Conservation (phyloP, 2,888 invertebrate species). For the Drosophila putrida region DNA sequence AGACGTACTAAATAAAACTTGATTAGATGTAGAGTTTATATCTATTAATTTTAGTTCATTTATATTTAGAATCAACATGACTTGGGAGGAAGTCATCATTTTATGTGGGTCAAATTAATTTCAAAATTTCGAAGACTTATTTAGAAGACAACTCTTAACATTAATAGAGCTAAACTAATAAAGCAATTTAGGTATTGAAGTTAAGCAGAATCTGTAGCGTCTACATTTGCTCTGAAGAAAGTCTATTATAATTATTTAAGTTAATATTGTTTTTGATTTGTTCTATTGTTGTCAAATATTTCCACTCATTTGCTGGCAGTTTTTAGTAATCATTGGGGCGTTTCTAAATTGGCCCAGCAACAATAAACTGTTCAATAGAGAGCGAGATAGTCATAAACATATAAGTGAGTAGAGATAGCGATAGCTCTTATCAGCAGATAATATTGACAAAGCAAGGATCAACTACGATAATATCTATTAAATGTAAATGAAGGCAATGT, state of each 20-base stretch:
- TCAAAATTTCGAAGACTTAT: no score
- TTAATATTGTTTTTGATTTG: background rate
- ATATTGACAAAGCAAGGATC: background rate
- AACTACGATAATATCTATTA: constrained; percentile 1
- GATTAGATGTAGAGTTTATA: no score
- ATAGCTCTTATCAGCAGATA: constrained; percentile 24
- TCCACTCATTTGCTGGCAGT: constrained; percentile 8
- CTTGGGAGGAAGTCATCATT: no score
- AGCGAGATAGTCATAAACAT: constrained; percentile 10
- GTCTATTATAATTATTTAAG: background rate
- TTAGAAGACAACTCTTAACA: no score
- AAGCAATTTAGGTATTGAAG: background rate
- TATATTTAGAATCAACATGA: no score
- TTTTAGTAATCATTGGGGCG: constrained; percentile 22
- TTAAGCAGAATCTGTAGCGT: background rate
- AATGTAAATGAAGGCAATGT: background rate
- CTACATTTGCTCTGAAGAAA: background rate
- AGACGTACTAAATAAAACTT: no score
- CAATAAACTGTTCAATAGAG: background rate
- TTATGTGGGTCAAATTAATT: background rate
- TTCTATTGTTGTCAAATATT: background rate
- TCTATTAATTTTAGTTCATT: no score
- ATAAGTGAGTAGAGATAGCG: constrained; percentile 11
- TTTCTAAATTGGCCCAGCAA: constrained; percentile 11
- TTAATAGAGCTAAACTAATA: no score